Evolutionary conservation across 2,888 invertebrate genomes (phyloP).

Genomic region (Ophion ventricosus): DNA sequence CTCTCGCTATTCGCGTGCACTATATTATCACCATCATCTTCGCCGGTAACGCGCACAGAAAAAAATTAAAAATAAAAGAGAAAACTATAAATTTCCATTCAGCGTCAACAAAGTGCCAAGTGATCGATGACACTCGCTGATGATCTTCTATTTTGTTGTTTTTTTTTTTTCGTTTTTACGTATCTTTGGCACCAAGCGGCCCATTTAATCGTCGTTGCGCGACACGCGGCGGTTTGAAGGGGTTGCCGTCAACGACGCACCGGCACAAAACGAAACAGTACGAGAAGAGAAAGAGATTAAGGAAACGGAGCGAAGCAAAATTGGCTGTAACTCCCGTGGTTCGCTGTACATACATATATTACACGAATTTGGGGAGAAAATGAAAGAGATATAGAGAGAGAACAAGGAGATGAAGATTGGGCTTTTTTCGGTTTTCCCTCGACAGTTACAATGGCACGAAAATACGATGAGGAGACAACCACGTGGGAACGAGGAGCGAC

Average conservation of each 20-base stretch:
- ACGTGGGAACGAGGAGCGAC: constrained; percentile 7
- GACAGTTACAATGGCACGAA: constrained; percentile 18
- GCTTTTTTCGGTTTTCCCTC: constrained; percentile 1
- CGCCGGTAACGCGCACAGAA: not conserved
- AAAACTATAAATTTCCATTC: not conserved
- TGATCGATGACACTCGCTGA: not conserved
- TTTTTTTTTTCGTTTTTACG: constrained; percentile 28
- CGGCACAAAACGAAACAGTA: not conserved
- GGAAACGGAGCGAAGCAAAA: not conserved
- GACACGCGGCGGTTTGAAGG: constrained; percentile 3
- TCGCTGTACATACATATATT: constrained; percentile 52
- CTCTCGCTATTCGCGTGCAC: not conserved
- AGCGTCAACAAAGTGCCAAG: not conserved
- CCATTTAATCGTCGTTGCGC: constrained; percentile 51
- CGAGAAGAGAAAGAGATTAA: constrained; percentile 13
- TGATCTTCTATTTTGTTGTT: constrained; percentile 18
- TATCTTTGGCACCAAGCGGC: constrained; percentile 59
- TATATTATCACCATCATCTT: not conserved
- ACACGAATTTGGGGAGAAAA: constrained; percentile 42
- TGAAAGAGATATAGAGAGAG: constrained; percentile 8
- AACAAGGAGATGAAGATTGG: constrained; percentile 3
- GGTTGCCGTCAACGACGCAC: not conserved
- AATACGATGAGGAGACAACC: constrained; percentile 1
- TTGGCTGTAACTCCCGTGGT: not conserved
- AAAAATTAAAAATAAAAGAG: no score